Base-by-base conservation (phyloP, 2,888 invertebrate species). In the Hirtodrosophila histrioides region DNA sequence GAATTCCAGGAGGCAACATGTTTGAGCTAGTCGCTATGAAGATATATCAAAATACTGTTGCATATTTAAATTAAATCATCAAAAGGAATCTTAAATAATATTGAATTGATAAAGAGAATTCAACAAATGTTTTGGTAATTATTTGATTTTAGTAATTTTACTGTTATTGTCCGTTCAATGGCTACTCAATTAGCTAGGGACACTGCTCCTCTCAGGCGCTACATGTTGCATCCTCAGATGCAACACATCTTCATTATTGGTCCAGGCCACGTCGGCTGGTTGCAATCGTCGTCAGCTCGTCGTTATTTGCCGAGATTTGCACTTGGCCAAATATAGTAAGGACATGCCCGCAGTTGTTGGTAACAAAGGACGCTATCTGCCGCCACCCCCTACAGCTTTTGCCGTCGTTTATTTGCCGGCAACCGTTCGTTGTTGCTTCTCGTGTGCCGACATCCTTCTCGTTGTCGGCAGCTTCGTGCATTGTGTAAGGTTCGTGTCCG, bases 1-100 rank as follows among this genome's bases (percentile, higher is more conserved):
- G 78, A 90, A 88, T 86, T 88, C 63, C 27, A 45, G 12, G 40
- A 45, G 46, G 40, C 88, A 88, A 89, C 89, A 82, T 86, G 89
- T 88, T 86, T 44, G 73, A 81, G 10, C 43, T 35, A 51, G 68
- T 33, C 31, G 27, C 9, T 27, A 45, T 9, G 3, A 40, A 35
- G 23, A 40, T 43, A 11, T 31, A 2, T n/a, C n/a, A 2, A 45
- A 54, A 44, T 45, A 39, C 56, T 60, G 56, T 56, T 64, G 60
- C 43, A 41, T 40, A 36, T 29, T 23, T 9, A 40, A 17, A 10
- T 12, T 12, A 27, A 27, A 27, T 24, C 1, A 7, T 35, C 9
- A 44, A 61, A 31, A 29, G 6, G 0, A 17, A 40, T 45, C 17
- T 17, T 17, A 1, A 17, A 17, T 17, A 17, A 17, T 17, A 1